Conservation (phyloP, 2,888 invertebrate species). For the Pheosia gnoma region DNA sequence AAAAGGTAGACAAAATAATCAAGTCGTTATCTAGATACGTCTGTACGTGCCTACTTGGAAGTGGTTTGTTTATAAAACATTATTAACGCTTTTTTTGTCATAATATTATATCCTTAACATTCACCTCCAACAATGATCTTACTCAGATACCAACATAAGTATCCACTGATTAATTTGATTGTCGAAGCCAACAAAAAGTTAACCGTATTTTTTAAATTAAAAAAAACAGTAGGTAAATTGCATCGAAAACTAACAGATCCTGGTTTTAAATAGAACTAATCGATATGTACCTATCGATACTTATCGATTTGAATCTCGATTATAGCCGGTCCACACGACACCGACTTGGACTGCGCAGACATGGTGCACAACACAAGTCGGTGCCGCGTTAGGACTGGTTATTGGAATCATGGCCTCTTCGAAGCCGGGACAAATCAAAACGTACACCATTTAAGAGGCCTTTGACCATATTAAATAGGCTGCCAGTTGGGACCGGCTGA, state of each 20-base stretch:
- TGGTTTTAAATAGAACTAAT: not conserved
- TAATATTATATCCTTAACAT: not conserved
- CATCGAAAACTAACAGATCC: not conserved
- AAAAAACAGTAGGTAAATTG: not conserved
- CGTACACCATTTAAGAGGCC: slow-evolving; percentile 24
- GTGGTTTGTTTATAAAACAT: not conserved
- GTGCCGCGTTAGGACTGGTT: too few species aligned
- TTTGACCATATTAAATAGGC: slow-evolving; percentile 18
- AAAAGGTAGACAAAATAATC: too few species aligned
- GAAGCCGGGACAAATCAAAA: slow-evolving; percentile 18
- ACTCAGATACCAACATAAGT: not conserved
- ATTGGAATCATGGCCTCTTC: too few species aligned
- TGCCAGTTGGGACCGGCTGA: slow-evolving; percentile 9
- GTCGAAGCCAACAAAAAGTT: not conserved
- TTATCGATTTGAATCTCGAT: slow-evolving; percentile 17
- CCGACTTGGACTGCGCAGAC: too few species aligned
- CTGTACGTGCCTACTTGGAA: not conserved
- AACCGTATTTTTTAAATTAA: not conserved
- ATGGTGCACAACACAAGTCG: too few species aligned
- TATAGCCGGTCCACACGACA: not conserved
- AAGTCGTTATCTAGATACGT: not conserved
- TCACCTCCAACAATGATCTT: slow-evolving; percentile 1
- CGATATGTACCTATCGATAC: not conserved
- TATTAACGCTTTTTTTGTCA: slow-evolving; percentile 6
- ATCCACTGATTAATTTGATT: not conserved